A percentile compares a stretch with the other conserved stretches of the same genome.
These are phyloP conservation scores for Rhysida immarginata DNA, from an alignment of 1,140 invertebrate species.

Conservation along the genomic window DNA sequence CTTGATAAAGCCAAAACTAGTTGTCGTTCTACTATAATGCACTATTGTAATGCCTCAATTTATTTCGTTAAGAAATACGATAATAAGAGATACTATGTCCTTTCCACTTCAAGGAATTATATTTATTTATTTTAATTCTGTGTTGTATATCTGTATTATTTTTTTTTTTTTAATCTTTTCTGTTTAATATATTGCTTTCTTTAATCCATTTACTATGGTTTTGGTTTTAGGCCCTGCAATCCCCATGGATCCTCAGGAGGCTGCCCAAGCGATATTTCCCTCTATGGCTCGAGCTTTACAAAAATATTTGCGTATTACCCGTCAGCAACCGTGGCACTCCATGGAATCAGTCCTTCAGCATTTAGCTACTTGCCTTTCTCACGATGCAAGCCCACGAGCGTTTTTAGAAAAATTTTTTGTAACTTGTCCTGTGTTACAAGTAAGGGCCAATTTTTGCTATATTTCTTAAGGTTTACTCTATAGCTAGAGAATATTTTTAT, in stretches of 20 bases:
- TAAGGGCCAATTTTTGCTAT: too few species aligned
- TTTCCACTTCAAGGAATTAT: too few species aligned
- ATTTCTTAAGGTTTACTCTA: too few species aligned
- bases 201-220: slow-evolving; percentile 7
- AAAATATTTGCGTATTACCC: slow-evolving; percentile 85
- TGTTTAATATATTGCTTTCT: not conserved
- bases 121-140: too few species aligned
- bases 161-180: too few species aligned
- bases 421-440: slow-evolving; percentile 47
- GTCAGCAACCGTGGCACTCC: slow-evolving; percentile 87
- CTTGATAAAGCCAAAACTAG: too few species aligned
- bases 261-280: slow-evolving; percentile 91
- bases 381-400: slow-evolving; percentile 81
- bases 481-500: too few species aligned
- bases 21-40: too few species aligned
- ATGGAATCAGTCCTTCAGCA: slow-evolving; percentile 79
- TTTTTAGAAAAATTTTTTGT: slow-evolving; percentile 80
- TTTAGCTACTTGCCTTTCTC: slow-evolving; percentile 72
- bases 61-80: too few species aligned
- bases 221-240: slow-evolving; percentile 37
- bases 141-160: too few species aligned
- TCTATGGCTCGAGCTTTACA: slow-evolving; percentile 87
- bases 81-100: too few species aligned
- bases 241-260: slow-evolving; percentile 81
- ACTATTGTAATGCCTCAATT: too few species aligned